Base-by-base conservation (phyloP, 2,888 invertebrate species). In the Phengaris alcon region DNA sequence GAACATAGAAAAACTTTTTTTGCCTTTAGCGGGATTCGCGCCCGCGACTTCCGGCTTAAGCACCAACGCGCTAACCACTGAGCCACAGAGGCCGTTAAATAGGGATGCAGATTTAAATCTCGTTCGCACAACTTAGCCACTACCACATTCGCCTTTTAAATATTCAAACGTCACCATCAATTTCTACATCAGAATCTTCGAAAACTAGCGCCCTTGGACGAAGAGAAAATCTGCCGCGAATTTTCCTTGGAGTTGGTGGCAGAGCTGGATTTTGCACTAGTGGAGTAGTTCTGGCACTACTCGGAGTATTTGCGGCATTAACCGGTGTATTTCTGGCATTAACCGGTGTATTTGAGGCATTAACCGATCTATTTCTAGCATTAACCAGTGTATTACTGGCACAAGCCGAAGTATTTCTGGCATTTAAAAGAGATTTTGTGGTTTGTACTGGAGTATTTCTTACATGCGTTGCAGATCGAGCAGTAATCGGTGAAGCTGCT, bases 121-220 rank as follows among this genome's bases (percentile, higher is more conserved):
- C 35, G 35, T 35, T 35, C 35, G 4, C 4, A 35, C 35, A 35
- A 35, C 35, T 22, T 22, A 22, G 35, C 4, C 35, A 35, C 35
- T 35, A 35, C 35, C 57, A n/a, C 15, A 0, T 57, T 5, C 12
- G 13, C 3, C 3, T 15, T 57, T 3, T 15, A 64, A 44, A 12
- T 44, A 35, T 35, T 35, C 35, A 64, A 44, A 64, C 64, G 10
- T 64, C 64, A 6, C 35, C 12, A 35, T 64, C 35, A 6, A 64
- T 44, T 64, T 64, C 64, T 64, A 35, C 64, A 13, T 64, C 64
- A 9, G 35, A 64, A 64, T 64, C 64, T 35, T 64, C 64, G 44
- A 35, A 64, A 13, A 44, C 64, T 12, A 64, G 44, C 35, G 35
- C 64, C 35, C 64, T 64, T 10, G 35, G 64, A 13, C 64, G 64